Evolutionary conservation across 2,888 invertebrate species (phyloP).

Genomic region (Leucophenga montana): DNA sequence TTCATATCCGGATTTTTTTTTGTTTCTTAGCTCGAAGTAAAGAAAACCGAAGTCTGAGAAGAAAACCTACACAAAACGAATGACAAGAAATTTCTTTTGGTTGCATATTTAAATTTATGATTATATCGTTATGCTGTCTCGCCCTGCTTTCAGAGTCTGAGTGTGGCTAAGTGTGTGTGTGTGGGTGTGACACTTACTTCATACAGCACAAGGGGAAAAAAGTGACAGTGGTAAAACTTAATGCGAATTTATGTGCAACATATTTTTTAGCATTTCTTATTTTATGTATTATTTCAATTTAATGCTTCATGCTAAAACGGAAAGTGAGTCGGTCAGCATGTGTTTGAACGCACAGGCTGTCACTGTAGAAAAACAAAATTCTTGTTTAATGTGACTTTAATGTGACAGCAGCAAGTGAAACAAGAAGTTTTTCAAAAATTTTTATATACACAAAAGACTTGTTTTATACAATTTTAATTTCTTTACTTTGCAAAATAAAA

Average conservation of each 20-base stretch:
- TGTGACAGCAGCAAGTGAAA: constrained; percentile 2
- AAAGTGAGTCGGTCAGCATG: constrained; percentile 52
- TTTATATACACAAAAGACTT: background rate
- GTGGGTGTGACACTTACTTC: too few species aligned
- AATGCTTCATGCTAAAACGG: background rate
- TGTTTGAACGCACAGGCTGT: constrained; percentile 35
- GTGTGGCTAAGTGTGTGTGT: background rate
- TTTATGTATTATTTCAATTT: constrained; percentile 36
- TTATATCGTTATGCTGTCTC: constrained; percentile 67
- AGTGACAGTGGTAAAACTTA: constrained; percentile 63
- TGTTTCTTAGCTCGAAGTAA: too few species aligned
- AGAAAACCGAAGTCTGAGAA: too few species aligned
- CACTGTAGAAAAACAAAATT: constrained; percentile 17
- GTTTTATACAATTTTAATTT: too few species aligned
- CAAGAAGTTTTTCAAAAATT: background rate
- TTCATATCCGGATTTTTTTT: background rate
- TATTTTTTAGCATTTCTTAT: constrained; percentile 55
- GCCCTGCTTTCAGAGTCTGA: constrained; percentile 29
- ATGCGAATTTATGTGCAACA: constrained; percentile 70
- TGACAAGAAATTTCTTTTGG: constrained; percentile 40
- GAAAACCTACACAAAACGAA: constrained; percentile 29
- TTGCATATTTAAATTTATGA: constrained; percentile 70
- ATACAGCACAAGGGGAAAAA: background rate
- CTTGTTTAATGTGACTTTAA: constrained; percentile 23
- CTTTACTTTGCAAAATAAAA: background rate